Percentiles rank a stretch among this genome's conserved stretches.
Conservation (phyloP, 2,113 vertebrate genomes). For the Rhinolophus sinicus region DNA sequence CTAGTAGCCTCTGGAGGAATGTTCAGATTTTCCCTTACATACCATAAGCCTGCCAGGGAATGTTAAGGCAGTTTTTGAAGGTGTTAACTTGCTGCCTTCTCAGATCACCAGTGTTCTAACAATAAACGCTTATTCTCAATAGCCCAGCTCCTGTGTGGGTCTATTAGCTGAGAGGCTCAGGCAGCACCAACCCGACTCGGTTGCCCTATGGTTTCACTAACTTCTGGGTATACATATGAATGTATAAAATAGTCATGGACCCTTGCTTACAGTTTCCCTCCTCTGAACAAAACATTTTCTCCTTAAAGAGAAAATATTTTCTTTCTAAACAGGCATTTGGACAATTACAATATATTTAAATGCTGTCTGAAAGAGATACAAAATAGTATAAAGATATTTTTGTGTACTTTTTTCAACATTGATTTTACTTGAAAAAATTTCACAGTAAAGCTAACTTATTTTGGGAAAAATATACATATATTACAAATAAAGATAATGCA, state of each 20-base stretch:
- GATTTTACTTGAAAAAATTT: constrained; percentile 52
- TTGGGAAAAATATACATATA: neutral
- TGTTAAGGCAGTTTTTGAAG: too few species aligned
- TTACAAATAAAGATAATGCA: constrained; percentile 31
- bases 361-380: neutral
- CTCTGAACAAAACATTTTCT: neutral
- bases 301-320: constrained; percentile 36
- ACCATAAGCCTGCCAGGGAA: too few species aligned
- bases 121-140: too few species aligned
- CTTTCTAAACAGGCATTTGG: neutral
- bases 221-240: neutral
- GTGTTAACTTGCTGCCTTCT: too few species aligned
- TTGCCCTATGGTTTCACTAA: neutral
- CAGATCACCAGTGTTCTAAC: too few species aligned
- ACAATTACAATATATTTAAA: neutral
- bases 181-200: too few species aligned
- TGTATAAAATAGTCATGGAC: neutral
- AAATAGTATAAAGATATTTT: neutral
- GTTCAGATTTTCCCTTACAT: too few species aligned
- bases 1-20: too few species aligned
- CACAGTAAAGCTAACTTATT: neutral
- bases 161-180: too few species aligned
- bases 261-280: neutral
- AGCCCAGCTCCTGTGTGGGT: too few species aligned
- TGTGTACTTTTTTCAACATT: neutral